phyloP scores from a whole-genome alignment of 2,888 invertebrate species.

The Cryptus armator region DNA sequence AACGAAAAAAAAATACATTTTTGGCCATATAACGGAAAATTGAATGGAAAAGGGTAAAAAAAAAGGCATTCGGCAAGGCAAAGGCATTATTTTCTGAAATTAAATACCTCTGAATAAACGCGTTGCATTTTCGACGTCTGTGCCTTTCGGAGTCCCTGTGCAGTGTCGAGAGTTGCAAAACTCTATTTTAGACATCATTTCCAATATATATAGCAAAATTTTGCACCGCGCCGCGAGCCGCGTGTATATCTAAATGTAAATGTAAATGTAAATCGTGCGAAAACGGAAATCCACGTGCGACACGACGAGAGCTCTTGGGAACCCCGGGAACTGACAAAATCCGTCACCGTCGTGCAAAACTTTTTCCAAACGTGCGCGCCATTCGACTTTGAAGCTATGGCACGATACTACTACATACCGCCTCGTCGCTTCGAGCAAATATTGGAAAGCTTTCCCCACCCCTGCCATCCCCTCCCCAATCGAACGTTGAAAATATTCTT shows the following conservation, averaged over 20 bases:
- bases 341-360: not conserved
- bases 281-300: slow-evolving; percentile 14
- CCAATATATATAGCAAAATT: not conserved
- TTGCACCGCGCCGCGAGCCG: no score
- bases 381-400: not conserved
- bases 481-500: not conserved
- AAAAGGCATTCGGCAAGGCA: no score
- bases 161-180: no score
- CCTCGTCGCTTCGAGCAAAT: not conserved
- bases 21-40: no score
- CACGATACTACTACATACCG: not conserved
- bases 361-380: not conserved
- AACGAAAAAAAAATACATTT: no score
- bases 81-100: no score
- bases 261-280: slow-evolving; percentile 4
- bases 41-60: no score
- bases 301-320: not conserved
- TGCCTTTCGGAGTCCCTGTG: no score
- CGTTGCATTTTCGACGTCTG: no score
- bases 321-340: slow-evolving; percentile 3
- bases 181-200: no score
- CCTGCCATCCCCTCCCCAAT: not conserved
- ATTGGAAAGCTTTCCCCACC: not conserved
- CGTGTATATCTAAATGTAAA: slow-evolving; percentile 4
- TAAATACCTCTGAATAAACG: no score